Evolutionary conservation across 1,140 invertebrate genomes (phyloP), one percentile per base, ranked within the genome.

Genomic region (Steinernema feltiae): DNA sequence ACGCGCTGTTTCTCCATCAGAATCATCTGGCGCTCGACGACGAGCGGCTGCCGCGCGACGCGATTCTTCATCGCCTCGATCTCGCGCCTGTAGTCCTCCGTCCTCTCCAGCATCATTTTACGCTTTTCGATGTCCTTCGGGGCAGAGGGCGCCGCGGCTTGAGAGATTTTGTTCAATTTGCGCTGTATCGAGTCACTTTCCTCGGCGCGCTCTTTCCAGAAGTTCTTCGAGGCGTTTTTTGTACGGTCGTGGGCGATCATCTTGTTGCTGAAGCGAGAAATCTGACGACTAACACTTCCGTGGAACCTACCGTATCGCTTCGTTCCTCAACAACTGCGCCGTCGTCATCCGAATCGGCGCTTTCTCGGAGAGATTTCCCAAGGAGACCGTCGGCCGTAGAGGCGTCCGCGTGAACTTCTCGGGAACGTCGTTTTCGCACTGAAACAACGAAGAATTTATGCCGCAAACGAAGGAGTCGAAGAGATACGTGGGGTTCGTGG

Each of bases 11-110:
- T 63, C 24, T 63, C 12, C 53, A 63, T 63, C 2, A 63, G 53
- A 21, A 63, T 63, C 53, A 63, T 7, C 24, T 63, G 53, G 2
- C 53, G 12, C 53, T 63, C 53, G 15, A 63, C 7, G 53, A 63
- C 53, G 15, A 63, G 53, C 12, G 53, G 53, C 3, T 21, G 15
- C 12, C 53, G 15, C 12, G 24, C 15, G 12, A 63, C 53, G 15
- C 53, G 53, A 3, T 63, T 27, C 53, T 63, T 63, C 53, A 63
- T 63, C 53, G 53, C 53, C 53, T 63, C 53, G 24, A 63, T 63
- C 53, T 63, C 53, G 7, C 53, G 53, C 7, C 24, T 7, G 53
- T 63, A 63, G 53, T 15, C 24, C 24, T 63, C 53, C 2, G 7
- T 63, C 24, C 53, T 7, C 53, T 63, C 53, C 7, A 21, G 7